Evolutionary conservation across 1,140 invertebrate genomes (phyloP).

Genomic region (Alviniconcha marisindica): DNA sequence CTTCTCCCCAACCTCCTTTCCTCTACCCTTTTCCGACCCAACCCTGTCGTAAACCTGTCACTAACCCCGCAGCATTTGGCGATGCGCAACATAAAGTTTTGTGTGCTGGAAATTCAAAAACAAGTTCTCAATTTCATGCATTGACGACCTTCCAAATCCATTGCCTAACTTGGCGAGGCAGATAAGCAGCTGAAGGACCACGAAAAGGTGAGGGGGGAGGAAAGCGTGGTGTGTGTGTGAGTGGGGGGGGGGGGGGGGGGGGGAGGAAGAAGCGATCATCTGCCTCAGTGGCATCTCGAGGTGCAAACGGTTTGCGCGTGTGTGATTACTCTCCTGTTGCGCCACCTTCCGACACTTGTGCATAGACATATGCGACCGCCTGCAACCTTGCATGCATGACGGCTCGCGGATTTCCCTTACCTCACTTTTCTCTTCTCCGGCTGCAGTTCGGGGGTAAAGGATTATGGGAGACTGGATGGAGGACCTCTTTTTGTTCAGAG

Average conservation of each 20-base stretch:
- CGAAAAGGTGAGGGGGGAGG: neutral
- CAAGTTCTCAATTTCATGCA: constrained; percentile 9
- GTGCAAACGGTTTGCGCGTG: neutral
- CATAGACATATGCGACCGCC: neutral
- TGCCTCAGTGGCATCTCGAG: neutral
- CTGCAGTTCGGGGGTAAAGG: too few relatives aligned
- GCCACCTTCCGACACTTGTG: neutral
- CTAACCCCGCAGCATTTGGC: neutral
- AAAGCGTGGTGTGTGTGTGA: too few relatives aligned
- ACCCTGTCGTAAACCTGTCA: neutral
- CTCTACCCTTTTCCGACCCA: neutral
- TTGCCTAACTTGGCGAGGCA: neutral
- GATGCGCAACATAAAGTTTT: neutral
- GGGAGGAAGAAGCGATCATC: neutral
- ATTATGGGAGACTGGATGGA: too few relatives aligned
- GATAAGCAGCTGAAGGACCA: neutral
- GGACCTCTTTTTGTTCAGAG: too few relatives aligned
- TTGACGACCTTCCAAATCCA: neutral
- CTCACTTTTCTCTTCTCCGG: neutral
- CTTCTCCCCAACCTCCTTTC: too few relatives aligned
- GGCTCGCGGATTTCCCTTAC: neutral
- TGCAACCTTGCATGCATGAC: neutral
- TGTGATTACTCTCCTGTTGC: neutral
- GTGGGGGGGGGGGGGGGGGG: neutral
- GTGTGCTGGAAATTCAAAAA: neutral